These are phyloP conservation scores for Nymphalis c-album DNA, from an alignment of 2,888 invertebrate species.

Conservation along the genomic window DNA sequence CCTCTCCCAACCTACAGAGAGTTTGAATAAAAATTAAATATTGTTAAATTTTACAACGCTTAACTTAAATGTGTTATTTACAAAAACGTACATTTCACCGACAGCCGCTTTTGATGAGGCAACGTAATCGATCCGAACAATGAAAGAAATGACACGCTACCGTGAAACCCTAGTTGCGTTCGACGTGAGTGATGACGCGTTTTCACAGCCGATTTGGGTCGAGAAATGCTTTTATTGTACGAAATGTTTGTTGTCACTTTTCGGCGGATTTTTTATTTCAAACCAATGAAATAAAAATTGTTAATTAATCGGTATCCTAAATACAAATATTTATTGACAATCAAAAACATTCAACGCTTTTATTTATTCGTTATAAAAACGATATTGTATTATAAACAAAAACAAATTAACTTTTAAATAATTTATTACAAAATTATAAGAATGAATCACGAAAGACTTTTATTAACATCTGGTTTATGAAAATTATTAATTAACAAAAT, in stretches of 20 bases:
- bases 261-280: neutral
- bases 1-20: no score
- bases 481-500: no score
- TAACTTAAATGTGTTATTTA: neutral
- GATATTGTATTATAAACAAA: no score
- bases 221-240: constrained; percentile 23
- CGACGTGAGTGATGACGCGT: constrained; percentile 29
- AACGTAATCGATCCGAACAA: constrained; percentile 21
- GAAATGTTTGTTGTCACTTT: constrained; percentile 12
- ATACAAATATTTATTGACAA: neutral
- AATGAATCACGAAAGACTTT: no score
- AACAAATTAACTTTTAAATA: no score
- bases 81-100: constrained; percentile 2
- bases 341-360: no score
- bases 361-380: no score
- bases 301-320: neutral
- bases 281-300: neutral
- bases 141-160: constrained; percentile 23
- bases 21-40: no score
- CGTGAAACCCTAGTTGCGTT: constrained; percentile 19
- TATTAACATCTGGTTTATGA: no score
- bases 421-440: no score
- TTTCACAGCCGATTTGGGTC: constrained; percentile 26
- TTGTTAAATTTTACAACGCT: no score
- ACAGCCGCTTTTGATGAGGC: constrained; percentile 18